phyloP scores from a whole-genome alignment of 2,113 vertebrate species.

The Oryzias celebensis region DNA sequence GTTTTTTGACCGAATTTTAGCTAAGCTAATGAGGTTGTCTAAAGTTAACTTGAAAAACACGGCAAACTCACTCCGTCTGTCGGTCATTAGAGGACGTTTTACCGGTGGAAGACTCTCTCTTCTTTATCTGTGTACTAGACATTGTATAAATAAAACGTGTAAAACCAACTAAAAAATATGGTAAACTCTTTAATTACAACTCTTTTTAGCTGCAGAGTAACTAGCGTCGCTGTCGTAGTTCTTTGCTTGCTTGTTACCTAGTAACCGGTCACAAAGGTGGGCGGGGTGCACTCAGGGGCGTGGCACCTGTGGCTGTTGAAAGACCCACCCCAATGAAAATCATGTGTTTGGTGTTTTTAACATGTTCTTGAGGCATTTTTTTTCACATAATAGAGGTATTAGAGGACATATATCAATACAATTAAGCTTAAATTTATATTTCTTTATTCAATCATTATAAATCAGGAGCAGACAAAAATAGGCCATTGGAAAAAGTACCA shows the following conservation, averaged over 20 bases:
- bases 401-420: too few species aligned
- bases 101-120: slow-evolving; percentile 69
- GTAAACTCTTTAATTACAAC: background rate
- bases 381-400: too few species aligned
- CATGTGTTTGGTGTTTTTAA: too few species aligned
- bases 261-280: slow-evolving; percentile 34
- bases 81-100: slow-evolving; percentile 67
- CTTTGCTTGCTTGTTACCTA: slow-evolving; percentile 61
- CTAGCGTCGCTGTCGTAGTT: background rate
- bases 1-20: background rate
- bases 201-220: background rate
- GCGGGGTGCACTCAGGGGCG: background rate
- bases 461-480: too few species aligned
- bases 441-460: too few species aligned
- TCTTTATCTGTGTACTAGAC: slow-evolving; percentile 72
- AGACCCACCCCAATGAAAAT: too few species aligned
- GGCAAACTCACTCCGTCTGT: slow-evolving; percentile 77
- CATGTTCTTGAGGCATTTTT: too few species aligned
- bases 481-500: too few species aligned
- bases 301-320: too few species aligned
- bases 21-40: slow-evolving; percentile 8
- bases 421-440: too few species aligned
- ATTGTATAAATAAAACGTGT: slow-evolving; percentile 33
- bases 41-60: background rate
- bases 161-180: background rate